These are phyloP conservation scores for Monoplex corrugatus DNA, from an alignment of 2,888 invertebrate species.

Conservation along the genomic window DNA sequence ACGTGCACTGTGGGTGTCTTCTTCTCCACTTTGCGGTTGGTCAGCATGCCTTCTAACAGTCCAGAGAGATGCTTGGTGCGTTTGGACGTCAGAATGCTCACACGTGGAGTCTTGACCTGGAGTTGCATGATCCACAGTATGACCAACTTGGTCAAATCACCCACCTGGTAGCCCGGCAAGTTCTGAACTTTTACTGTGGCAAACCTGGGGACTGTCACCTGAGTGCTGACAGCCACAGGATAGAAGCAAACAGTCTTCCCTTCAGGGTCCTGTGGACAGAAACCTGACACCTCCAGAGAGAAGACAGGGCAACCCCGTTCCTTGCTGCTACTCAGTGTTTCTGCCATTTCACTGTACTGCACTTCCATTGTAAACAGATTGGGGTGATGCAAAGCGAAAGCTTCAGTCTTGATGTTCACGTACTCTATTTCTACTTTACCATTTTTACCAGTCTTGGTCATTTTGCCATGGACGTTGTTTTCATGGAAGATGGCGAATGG, in stretches of 20 bases:
- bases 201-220: constrained; percentile 48
- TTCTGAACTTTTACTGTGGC: constrained; percentile 36
- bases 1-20: constrained; percentile 39
- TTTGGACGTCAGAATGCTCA: constrained; percentile 49
- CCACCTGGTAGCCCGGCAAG: constrained; percentile 51
- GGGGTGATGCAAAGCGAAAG: constrained; percentile 51
- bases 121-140: constrained; percentile 49
- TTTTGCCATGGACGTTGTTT: background rate
- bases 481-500: constrained; percentile 53
- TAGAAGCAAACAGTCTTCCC: constrained; percentile 49
- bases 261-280: constrained; percentile 40
- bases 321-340: constrained; percentile 30
- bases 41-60: constrained; percentile 47
- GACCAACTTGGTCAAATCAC: constrained; percentile 47
- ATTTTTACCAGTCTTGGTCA: background rate
- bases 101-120: constrained; percentile 37
- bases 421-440: constrained; percentile 39
- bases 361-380: constrained; percentile 50
- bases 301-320: constrained; percentile 52
- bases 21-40: constrained; percentile 41
- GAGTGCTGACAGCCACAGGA: constrained; percentile 49
- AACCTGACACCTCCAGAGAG: constrained; percentile 49
- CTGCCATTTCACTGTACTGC: constrained; percentile 51
- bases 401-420: constrained; percentile 47
- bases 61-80: constrained; percentile 48